Percentiles rank a stretch among this genome's conserved stretches.
These are phyloP conservation scores for Chironomus tepperi DNA, from an alignment of 1,140 invertebrate genomes.

Conservation along the genomic window DNA sequence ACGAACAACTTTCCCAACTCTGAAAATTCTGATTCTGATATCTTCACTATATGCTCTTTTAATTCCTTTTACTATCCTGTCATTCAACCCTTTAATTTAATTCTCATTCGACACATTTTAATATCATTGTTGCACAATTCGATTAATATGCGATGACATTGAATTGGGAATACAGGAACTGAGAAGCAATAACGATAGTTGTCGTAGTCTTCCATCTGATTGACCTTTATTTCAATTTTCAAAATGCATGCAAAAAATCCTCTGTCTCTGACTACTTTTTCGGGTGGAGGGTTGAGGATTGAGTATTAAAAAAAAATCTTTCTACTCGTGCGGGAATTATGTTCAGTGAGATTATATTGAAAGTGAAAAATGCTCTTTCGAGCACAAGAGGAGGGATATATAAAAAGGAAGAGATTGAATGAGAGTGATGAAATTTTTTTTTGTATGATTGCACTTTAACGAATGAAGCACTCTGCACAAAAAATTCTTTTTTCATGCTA, in stretches of 20 bases:
- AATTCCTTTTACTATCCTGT: too few relatives aligned
- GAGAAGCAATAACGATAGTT: too few relatives aligned
- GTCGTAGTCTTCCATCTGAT: neutral
- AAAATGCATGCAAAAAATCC: neutral
- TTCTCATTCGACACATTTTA: too few relatives aligned
- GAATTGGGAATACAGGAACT: neutral
- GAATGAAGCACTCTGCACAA: neutral
- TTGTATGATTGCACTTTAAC: neutral
- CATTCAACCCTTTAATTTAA: too few relatives aligned
- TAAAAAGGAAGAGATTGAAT: neutral
- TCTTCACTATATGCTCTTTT: too few relatives aligned
- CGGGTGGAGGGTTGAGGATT: neutral
- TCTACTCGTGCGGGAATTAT: too few relatives aligned
- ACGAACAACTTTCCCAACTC: too few relatives aligned
- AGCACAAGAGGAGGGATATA: neutral
- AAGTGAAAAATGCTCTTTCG: conserved; percentile 2
- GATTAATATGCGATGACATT: neutral
- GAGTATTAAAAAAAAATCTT: too few relatives aligned
- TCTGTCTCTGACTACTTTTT: neutral
- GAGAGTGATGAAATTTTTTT: too few relatives aligned
- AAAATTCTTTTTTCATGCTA: neutral
- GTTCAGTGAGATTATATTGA: neutral
- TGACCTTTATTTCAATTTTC: conserved; percentile 21
- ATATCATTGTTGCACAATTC: too few relatives aligned
- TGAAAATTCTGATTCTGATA: too few relatives aligned